Evolutionary conservation across 1,140 invertebrate species (phyloP), one percentile per base, ranked within the genome.

Genomic region (Hesperophylax magnus): DNA sequence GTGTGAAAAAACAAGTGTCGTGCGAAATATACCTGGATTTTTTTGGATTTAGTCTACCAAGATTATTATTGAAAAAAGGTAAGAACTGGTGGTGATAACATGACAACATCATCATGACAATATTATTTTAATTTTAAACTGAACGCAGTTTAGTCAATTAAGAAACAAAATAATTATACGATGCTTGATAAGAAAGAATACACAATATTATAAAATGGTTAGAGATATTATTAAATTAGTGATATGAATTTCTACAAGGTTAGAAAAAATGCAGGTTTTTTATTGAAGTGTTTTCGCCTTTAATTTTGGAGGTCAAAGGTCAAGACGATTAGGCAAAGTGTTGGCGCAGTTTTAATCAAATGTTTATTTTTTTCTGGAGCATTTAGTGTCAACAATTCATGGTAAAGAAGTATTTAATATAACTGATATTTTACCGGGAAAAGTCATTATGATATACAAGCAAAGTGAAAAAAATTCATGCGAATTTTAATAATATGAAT

Each of bases 1-100:
- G 61, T 69, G 78, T 72, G 78, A 53, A 61, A 47, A 18, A 72
- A 69, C 20, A 47, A 67, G 78, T 79, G 65, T 18, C 67, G 78
- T 79, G 78, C 67, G 34, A 79, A 72, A 24, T 72, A 61, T 72
- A 58, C 78, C 34, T 74, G 78, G 78, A 79, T 79, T 67, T 79
- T 67, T 78, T 79, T 79, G 78, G 78, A 79, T 78, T 72, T 79
- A 72, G 53, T 78, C 54, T 24, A 34, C 31, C 67, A 61, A 27
- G 78, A 79, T 79, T 72, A 60, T 76, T 72, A 60, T 76, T 76
- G 54, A 72, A 79, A 65, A 79, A 79, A 79, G 78, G 78, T 79
- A 74, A 79, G 78, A 69, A 77, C 61, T 14, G 39, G 17, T 18
- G 47, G 56, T 15, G 56, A 47, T 39, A 27, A 78, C 22, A 72